Conservation (phyloP, 2,797 vertebrate genomes). For the Enteromius trimaculatus region DNA sequence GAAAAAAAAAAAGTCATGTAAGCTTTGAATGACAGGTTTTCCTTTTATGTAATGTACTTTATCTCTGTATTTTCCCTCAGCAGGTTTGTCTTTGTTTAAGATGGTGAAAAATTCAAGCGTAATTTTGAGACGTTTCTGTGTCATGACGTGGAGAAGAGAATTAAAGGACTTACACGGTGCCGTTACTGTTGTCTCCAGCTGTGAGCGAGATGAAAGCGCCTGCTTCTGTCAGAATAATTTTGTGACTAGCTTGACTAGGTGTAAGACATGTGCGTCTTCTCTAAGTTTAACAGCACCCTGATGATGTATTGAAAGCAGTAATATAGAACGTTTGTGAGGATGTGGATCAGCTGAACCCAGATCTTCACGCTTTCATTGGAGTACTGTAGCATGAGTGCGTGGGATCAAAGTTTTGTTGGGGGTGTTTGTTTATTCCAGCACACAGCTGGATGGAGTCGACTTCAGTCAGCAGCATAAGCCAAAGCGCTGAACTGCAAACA, state of each 20-base stretch:
- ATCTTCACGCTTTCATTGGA: neutral
- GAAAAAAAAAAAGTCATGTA: neutral
- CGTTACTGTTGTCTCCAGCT: conserved; percentile 26
- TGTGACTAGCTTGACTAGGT: neutral
- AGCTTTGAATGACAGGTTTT: neutral
- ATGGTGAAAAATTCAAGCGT: neutral
- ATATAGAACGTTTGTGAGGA: neutral
- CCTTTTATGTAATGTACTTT: neutral
- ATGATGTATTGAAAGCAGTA: neutral
- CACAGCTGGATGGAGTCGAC: conserved; percentile 13
- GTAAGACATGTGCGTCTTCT: neutral
- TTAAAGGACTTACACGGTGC: neutral
- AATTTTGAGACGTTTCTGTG: conserved; percentile 16
- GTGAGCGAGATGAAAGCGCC: conserved; percentile 8
- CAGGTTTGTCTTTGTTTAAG: conserved; percentile 5
- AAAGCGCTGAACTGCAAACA: conserved; percentile 19
- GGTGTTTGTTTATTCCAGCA: conserved; percentile 13
- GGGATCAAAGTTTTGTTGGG: conserved; percentile 33
- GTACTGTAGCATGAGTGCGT: neutral
- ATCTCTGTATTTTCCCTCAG: neutral
- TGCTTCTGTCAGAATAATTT: conserved; percentile 16
- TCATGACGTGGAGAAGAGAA: neutral
- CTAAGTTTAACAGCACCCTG: neutral
- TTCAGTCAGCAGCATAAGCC: conserved; percentile 30
- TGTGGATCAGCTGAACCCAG: neutral